A percentile compares a stretch with the other conserved stretches of the same genome.
Evolutionary conservation across 2,888 invertebrate genomes (phyloP).

Genomic region (Abscondita cerata): DNA sequence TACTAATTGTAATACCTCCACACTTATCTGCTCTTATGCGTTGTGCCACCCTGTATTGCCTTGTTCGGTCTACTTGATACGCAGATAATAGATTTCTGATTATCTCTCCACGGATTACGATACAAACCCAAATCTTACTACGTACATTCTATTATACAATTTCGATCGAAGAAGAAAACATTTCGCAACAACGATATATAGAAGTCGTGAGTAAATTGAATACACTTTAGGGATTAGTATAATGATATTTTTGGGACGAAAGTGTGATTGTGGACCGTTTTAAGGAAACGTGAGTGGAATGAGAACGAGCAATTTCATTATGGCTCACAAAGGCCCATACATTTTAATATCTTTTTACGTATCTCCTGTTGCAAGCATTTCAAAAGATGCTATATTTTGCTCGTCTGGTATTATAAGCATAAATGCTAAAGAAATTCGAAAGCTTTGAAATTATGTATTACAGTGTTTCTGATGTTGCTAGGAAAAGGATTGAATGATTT

Average conservation of each 20-base stretch:
- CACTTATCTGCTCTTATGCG: conserved; percentile 36
- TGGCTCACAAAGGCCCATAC: conserved; percentile 7
- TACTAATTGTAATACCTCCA: conserved; percentile 58
- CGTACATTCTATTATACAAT: not conserved
- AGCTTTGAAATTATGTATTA: too few relatives aligned
- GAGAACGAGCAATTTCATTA: conserved; percentile 39
- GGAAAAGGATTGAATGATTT: too few relatives aligned
- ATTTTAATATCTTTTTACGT: too few relatives aligned
- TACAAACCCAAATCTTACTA: not conserved
- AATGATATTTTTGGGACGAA: conserved; percentile 33
- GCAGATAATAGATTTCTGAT: conserved; percentile 28
- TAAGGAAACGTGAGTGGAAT: conserved; percentile 39
- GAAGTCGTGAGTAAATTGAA: conserved; percentile 25
- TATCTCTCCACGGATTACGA: conserved; percentile 11
- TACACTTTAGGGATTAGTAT: conserved; percentile 35
- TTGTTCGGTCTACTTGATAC: conserved; percentile 27
- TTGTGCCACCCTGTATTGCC: conserved; percentile 30
- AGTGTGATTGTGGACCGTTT: conserved; percentile 28
- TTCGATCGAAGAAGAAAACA: not conserved
- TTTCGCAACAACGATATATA: conserved; percentile 9
- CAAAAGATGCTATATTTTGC: too few relatives aligned
- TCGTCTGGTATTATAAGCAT: too few relatives aligned
- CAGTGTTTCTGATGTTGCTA: too few relatives aligned
- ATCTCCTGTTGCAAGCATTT: too few relatives aligned
- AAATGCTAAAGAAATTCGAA: too few relatives aligned